Percentiles rank a stretch among this genome's conserved stretches.
Conservation (phyloP, 1,140 invertebrate genomes). For the Episyrphus balteatus region DNA sequence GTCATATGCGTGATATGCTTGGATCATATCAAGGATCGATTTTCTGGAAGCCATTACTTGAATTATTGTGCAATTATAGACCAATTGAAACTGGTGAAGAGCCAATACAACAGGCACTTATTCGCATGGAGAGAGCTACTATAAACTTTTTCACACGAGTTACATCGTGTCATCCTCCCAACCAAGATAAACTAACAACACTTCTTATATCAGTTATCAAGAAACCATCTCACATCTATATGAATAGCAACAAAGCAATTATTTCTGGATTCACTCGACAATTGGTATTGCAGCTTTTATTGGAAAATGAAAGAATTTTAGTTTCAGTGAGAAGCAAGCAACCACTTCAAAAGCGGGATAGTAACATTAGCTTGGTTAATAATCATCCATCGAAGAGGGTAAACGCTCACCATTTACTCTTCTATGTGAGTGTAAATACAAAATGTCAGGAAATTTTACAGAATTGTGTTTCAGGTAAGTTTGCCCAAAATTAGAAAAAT, state of each 20-base stretch:
- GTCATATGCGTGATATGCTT: conserved; percentile 75
- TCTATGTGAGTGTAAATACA: conserved; percentile 61
- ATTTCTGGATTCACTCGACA: conserved; percentile 80
- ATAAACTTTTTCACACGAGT: conserved; percentile 66
- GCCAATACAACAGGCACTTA: conserved; percentile 45
- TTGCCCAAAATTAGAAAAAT: not conserved
- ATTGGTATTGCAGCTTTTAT: conserved; percentile 69
- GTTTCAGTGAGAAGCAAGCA: conserved; percentile 54
- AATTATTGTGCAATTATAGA: conserved; percentile 52
- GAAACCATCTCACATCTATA: conserved; percentile 15
- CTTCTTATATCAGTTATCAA: conserved; percentile 45
- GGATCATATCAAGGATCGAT: conserved; percentile 61
- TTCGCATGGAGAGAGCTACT: conserved; percentile 58
- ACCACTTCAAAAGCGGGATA: conserved; percentile 24
- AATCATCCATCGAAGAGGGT: conserved; percentile 35
- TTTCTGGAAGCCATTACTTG: conserved; percentile 74
- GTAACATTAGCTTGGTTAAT: conserved; percentile 23
- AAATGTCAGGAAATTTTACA: conserved; percentile 43
- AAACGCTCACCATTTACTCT: conserved; percentile 48
- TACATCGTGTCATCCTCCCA: conserved; percentile 71
- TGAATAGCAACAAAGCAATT: conserved; percentile 12
- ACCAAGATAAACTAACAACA: conserved; percentile 71
- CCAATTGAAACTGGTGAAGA: conserved; percentile 37
- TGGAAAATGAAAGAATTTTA: conserved; percentile 74
- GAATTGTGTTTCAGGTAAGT: conserved; percentile 32